Percentiles rank a stretch among this genome's conserved stretches.
These are phyloP conservation scores for Acanthopagrus latus DNA, from an alignment of 2,797 vertebrate species.

Conservation along the genomic window DNA sequence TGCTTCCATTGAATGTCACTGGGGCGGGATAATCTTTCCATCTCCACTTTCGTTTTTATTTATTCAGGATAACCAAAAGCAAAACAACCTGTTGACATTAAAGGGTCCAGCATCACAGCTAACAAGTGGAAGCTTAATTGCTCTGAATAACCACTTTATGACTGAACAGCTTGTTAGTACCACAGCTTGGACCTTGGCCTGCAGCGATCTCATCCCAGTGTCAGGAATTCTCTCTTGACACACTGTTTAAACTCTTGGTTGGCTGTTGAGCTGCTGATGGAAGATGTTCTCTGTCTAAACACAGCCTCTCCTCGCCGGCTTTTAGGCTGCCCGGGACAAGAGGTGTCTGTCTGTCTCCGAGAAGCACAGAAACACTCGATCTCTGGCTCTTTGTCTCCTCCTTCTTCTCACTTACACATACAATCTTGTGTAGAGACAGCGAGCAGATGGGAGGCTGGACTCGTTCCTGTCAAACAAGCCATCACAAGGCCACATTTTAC, in stretches of 20 bases:
- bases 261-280: conserved; percentile 48
- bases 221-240: conserved; percentile 44
- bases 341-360: conserved; percentile 24
- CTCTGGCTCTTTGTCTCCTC: conserved; percentile 19
- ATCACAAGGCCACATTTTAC: conserved; percentile 56
- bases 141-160: neutral
- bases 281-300: conserved; percentile 71
- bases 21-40: neutral
- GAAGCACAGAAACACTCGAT: conserved; percentile 20
- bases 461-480: conserved; percentile 75
- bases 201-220: conserved; percentile 10
- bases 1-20: conserved; percentile 12
- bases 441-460: conserved; percentile 63
- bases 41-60: conserved; percentile 18
- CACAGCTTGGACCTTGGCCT: conserved; percentile 22
- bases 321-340: conserved; percentile 58
- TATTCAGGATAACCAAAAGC: conserved; percentile 27
- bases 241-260: conserved; percentile 53
- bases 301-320: conserved; percentile 49
- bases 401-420: conserved; percentile 32
- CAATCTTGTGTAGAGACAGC: conserved; percentile 47
- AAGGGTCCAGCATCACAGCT: neutral
- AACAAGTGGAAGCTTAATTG: neutral
- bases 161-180: conserved; percentile 12
- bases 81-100: conserved; percentile 25